Conservation (phyloP, 2,888 invertebrate species). For the Archips crataeganus region DNA sequence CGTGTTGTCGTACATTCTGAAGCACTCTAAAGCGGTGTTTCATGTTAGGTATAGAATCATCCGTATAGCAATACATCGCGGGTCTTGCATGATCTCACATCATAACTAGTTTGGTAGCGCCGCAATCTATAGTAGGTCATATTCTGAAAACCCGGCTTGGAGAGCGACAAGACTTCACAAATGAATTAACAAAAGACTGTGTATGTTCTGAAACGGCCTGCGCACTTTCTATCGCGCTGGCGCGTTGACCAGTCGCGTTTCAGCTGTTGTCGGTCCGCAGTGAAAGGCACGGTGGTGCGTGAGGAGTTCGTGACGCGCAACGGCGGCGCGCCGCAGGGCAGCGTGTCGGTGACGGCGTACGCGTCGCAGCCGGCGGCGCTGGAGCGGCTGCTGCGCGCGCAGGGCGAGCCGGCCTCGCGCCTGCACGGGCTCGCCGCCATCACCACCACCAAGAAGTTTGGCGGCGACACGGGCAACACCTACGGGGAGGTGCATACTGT, state of each 20-base stretch:
- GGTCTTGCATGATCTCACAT: too few species aligned
- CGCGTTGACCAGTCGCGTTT: conserved; percentile 19
- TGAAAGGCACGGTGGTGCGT: conserved; percentile 90
- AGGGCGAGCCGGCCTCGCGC: conserved; percentile 71
- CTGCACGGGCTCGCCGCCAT: conserved; percentile 80
- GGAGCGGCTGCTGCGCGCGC: conserved; percentile 69
- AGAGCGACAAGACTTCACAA: background rate
- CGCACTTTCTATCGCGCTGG: conserved; percentile 4
- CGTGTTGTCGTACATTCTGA: conserved; percentile 1
- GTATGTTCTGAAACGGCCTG: conserved; percentile 8
- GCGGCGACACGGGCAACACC: conserved; percentile 73
- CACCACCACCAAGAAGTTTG: conserved; percentile 79
- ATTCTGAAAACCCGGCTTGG: background rate
- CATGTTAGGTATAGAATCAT: too few species aligned
- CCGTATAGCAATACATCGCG: too few species aligned
- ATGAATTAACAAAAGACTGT: background rate
- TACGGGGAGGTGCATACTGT: conserved; percentile 71
- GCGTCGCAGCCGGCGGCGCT: conserved; percentile 87
- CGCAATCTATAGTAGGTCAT: too few species aligned
- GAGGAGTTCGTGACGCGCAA: conserved; percentile 89
- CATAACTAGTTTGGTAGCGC: too few species aligned
- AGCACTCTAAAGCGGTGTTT: background rate
- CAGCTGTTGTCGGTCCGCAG: conserved; percentile 65
- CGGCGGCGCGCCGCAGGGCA: conserved; percentile 89
- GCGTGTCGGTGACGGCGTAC: conserved; percentile 90